Evolutionary conservation across 2,797 vertebrate genomes (phyloP), one percentile per base, ranked within the genome.

Genomic region (Chromis chromis): DNA sequence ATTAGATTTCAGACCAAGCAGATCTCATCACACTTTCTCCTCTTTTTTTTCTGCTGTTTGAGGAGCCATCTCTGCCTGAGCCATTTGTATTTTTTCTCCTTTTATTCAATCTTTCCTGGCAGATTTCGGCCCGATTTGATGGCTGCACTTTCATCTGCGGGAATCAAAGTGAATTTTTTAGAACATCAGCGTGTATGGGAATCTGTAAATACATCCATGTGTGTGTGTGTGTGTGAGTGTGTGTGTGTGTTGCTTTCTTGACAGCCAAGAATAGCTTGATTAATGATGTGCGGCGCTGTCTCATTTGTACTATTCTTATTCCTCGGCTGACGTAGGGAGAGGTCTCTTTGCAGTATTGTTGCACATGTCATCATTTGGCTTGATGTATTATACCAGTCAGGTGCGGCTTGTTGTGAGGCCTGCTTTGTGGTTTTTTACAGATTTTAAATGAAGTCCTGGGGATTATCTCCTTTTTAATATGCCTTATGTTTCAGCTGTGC

Each of bases 281-380:
- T 70, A 84, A 74, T 79, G 72, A 74, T 66, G 59, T 57, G n/a
- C 65, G 0, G 48, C 17, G 49, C 74, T 21, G 53, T 73, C 76
- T 83, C 77, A 76, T 83, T 83, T 74, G 59, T 65, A 13, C 71
- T 76, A 39, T 79, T 84, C 71, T 86, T 68, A 65, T 78, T 62
- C 64, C 56, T 6, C 6, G 12, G 66, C 42, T 40, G 59, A 83
- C 24, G 39, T 27, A 72, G 55, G 9, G 48, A 52, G 42, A 65
- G 28, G 78, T 60, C 53, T 83, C 64, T 66, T 52, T 62, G 58
- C 62, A 16, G 58, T 1, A 4, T 39, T 24, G 42, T 71, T 16
- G 2, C 61, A 65, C 76, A 44, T 70, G 55, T 36, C 52, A 39
- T 77, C 62, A 42, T 70, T 66, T 68, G 70, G 16, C 55, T 55